Base-by-base conservation (phyloP, 1,140 invertebrate species). In the Drosophila orena region DNA sequence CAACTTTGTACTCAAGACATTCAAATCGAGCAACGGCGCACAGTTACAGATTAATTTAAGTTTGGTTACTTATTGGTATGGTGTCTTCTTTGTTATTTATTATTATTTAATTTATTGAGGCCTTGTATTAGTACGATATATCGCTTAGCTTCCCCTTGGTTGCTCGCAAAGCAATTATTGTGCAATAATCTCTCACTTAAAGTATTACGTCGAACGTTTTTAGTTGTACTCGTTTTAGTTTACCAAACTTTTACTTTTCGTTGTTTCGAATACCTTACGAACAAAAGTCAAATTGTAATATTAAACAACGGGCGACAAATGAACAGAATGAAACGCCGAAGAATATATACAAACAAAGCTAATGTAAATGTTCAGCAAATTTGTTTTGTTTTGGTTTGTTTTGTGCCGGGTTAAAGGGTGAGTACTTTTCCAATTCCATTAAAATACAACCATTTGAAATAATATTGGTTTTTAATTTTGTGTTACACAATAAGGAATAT, bases 401-500 rank as follows among this genome's bases (percentile, higher is more conserved):
- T 44, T 14, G 7, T 17, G 8, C 17, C 3, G 34, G n/a, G 7
- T 12, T 10, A 10, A 3, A 7, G 10, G 55, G 27, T 57, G 4
- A 55, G 20, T 40, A 3, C 8, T 30, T 30, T 30, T 10, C 30
- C 8, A 8, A 30, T 7, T 30, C 27, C 4, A 14, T 38, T 22
- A 22, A 46, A 38, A 24, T 1, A 7, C 11, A 20, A 8, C 5
- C 22, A 15, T n/a, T 42, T 7, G 30, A 38, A 24, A 14, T 53
- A 38, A 49, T 44, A 47, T 27, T 74, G 55, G 15, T 55, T 46
- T 59, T 73, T 77, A 53, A 76, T 72, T 69, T 81, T 85, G 81
- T 84, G 81, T 84, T 85, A 73, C 81, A 84, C 81, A 84, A 85
- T 85, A 84, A 84, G 81, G 81, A 84, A 84, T 84, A 85, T 85